Conservation (phyloP, 2,888 invertebrate genomes). For the Ypsolopha scabrella region DNA sequence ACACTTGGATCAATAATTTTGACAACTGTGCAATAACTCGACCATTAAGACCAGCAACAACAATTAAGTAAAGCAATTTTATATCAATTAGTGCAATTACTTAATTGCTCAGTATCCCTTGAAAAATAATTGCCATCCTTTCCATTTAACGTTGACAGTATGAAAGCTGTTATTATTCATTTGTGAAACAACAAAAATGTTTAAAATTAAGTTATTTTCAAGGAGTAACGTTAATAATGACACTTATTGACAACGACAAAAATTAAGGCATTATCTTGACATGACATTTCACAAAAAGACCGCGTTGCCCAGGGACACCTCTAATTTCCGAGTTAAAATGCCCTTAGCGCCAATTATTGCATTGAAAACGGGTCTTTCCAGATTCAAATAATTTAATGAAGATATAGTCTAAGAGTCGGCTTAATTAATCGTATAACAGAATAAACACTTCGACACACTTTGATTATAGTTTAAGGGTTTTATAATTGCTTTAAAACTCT, state of each 20-base stretch:
- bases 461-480: not conserved
- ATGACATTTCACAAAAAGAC: no score
- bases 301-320: slow-evolving; percentile 10
- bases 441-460: slow-evolving; percentile 13
- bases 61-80: not conserved
- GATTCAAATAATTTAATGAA: slow-evolving; percentile 20
- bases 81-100: slow-evolving; percentile 1
- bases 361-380: slow-evolving; percentile 17
- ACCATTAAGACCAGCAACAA: no score
- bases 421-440: slow-evolving; percentile 22
- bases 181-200: no score
- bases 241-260: no score
- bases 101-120: slow-evolving; percentile 1
- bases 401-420: slow-evolving; percentile 18
- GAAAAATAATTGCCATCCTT: slow-evolving; percentile 1
- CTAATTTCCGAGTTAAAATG: slow-evolving; percentile 25
- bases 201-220: no score
- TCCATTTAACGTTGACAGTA: not conserved
- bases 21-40: no score
- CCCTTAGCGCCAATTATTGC: slow-evolving; percentile 36
- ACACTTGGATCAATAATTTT: no score
- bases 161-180: no score
- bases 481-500: no score
- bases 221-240: no score
- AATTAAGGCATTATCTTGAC: no score